phyloP scores from a whole-genome alignment of 2,888 invertebrate species.

The Geophilus truncorum region DNA sequence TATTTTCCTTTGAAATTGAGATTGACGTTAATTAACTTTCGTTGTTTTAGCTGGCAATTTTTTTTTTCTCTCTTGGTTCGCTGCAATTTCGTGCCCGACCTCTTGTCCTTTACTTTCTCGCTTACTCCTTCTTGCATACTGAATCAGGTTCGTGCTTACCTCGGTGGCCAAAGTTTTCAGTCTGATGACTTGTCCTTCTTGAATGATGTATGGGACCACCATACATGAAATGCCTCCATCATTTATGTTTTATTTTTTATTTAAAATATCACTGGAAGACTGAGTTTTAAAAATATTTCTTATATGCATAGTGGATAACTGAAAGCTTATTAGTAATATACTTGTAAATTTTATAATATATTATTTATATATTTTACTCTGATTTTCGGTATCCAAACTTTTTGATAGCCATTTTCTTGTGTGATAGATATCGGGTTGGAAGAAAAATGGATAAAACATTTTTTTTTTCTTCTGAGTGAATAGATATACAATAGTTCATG shows the following conservation, averaged over 20 bases:
- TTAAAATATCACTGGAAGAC: too few species aligned
- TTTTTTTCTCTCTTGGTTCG: background rate
- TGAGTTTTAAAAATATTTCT: too few species aligned
- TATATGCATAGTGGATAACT: too few species aligned
- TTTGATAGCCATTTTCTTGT: background rate
- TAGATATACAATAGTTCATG: background rate
- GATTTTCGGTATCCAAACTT: background rate
- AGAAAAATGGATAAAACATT: background rate
- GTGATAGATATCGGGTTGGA: background rate
- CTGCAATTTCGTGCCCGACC: conserved; percentile 6
- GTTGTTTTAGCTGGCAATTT: background rate
- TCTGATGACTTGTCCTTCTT: conserved; percentile 13
- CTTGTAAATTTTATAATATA: background rate
- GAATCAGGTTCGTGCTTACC: conserved; percentile 15
- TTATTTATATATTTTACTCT: background rate
- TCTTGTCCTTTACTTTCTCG: conserved; percentile 16
- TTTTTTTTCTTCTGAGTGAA: background rate
- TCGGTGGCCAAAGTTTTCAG: conserved; percentile 17
- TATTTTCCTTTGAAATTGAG: background rate
- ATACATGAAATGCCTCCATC: background rate
- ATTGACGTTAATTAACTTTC: conserved; percentile 9
- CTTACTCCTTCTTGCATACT: conserved; percentile 6
- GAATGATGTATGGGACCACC: conserved; percentile 22
- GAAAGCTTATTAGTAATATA: background rate
- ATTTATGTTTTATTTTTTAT: background rate